Base-by-base conservation (phyloP, 35 echinoderm and acorn worm species). In the Strongylocentrotus purpuratus region DNA sequence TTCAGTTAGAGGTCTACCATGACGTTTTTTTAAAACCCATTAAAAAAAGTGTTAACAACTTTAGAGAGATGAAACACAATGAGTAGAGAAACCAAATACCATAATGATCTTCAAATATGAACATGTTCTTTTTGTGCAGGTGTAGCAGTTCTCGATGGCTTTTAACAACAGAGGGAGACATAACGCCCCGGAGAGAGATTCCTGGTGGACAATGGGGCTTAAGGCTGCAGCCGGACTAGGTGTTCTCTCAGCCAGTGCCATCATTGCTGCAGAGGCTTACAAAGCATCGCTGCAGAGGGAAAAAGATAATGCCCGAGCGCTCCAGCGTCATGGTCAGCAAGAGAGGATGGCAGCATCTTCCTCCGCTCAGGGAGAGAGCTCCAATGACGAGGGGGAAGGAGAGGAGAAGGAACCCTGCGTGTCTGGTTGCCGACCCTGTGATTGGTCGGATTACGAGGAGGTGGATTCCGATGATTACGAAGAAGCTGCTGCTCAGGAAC, bases 391-490 rank as follows among this genome's bases (percentile, higher is more conserved):
- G 10, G 91, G 17, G 20, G 91, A 9, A 22, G 91, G 28, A 33
- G 47, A 93, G 2, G 11, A 47, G 11, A 33, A 18, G 22, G 91
- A 18, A 31, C 45, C 47, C 10, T 22, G 9, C 32, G 14, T 41
- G 33, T 10, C 87, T 46, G 25, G 20, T 28, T 15, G 87, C 87
- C 17, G 48, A 47, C 5, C 48, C 46, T 93, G 91, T 31, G 91
- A 93, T 93, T 93, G 91, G 91, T 93, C 91, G 13, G 91, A 93
- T 46, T 93, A 93, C 14, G 91, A 93, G 46, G 91, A 93, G 32
- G 91, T 93, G n/a, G 91, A 93, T 58, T 93, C 91, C 11, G 91
- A 93, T 28, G 91, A 93, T 31, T 93, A 93, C 12, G 91, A 93
- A 58, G 91, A 93, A 31, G 91, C 91, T 25, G 91, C 91, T 93